Evolutionary conservation across 2,113 vertebrate genomes (phyloP).

Genomic region (Amia ocellicauda): DNA sequence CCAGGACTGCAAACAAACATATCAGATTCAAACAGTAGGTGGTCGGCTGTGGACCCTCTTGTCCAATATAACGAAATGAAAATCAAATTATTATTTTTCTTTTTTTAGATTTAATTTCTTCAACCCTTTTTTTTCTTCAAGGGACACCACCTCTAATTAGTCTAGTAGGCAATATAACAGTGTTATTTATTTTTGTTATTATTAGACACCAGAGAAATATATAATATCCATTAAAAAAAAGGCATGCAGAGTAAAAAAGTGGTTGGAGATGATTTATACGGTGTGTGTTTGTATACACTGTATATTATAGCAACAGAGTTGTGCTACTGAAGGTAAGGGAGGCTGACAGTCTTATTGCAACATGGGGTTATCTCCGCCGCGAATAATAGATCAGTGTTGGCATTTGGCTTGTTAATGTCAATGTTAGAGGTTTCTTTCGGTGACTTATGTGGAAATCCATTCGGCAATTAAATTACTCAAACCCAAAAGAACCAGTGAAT

Average conservation of each 20-base stretch:
- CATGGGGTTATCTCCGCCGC: too few relatives aligned
- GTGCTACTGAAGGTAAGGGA: too few relatives aligned
- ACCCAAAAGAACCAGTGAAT: too few relatives aligned
- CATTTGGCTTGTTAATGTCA: too few relatives aligned
- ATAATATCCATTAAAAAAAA: not conserved
- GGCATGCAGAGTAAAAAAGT: not conserved
- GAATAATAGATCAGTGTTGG: too few relatives aligned
- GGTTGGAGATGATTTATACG: too few relatives aligned
- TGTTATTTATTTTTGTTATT: not conserved
- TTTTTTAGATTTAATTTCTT: not conserved
- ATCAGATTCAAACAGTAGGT: constrained; percentile 9
- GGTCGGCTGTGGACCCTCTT: not conserved
- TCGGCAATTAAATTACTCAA: too few relatives aligned
- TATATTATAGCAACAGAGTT: too few relatives aligned
- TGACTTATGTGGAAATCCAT: too few relatives aligned
- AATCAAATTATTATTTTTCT: not conserved
- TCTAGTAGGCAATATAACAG: not conserved
- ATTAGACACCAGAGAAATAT: not conserved
- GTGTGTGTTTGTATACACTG: too few relatives aligned
- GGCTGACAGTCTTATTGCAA: too few relatives aligned
- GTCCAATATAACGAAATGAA: constrained; percentile 5
- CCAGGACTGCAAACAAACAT: not conserved
- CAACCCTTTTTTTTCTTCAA: not conserved
- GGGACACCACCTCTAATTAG: not conserved
- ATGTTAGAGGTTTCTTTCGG: too few relatives aligned